phyloP scores from a whole-genome alignment of 1,140 invertebrate genomes.

The Battus philenor region DNA sequence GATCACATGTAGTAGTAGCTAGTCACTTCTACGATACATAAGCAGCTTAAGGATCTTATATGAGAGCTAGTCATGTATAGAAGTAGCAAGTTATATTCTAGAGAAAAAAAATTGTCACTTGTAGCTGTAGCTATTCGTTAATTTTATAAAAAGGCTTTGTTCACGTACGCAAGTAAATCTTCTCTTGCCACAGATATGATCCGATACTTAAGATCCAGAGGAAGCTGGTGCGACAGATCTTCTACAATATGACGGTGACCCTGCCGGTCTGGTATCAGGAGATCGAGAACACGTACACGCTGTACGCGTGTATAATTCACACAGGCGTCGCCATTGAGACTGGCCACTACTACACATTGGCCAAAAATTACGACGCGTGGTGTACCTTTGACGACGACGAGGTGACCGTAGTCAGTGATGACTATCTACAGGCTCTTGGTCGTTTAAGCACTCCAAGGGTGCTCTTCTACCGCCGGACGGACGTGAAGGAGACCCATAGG shows the following conservation, averaged over 20 bases:
- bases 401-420: slow-evolving; percentile 79
- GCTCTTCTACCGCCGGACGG: slow-evolving; percentile 81
- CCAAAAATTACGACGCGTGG: slow-evolving; percentile 83
- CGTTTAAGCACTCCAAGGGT: slow-evolving; percentile 89
- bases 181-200: slow-evolving; percentile 45
- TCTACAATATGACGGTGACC: slow-evolving; percentile 78
- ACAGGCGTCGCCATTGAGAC: slow-evolving; percentile 88
- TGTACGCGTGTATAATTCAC: slow-evolving; percentile 90
- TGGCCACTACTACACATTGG: slow-evolving; percentile 92
- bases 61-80: no score
- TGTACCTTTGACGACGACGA: slow-evolving; percentile 88
- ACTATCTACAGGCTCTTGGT: slow-evolving; percentile 80
- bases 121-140: no score
- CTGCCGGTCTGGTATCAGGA: slow-evolving; percentile 71
- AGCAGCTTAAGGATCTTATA: no score
- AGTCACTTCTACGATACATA: no score
- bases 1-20: no score
- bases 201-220: slow-evolving; percentile 82
- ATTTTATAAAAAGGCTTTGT: no score
- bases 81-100: no score
- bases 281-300: slow-evolving; percentile 76
- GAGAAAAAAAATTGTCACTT: no score
- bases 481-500: slow-evolving; percentile 39
- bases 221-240: slow-evolving; percentile 83
- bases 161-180: not conserved